These are phyloP conservation scores for Oncopeltus fasciatus DNA, from an alignment of 1,140 invertebrate genomes.

Conservation along the genomic window DNA sequence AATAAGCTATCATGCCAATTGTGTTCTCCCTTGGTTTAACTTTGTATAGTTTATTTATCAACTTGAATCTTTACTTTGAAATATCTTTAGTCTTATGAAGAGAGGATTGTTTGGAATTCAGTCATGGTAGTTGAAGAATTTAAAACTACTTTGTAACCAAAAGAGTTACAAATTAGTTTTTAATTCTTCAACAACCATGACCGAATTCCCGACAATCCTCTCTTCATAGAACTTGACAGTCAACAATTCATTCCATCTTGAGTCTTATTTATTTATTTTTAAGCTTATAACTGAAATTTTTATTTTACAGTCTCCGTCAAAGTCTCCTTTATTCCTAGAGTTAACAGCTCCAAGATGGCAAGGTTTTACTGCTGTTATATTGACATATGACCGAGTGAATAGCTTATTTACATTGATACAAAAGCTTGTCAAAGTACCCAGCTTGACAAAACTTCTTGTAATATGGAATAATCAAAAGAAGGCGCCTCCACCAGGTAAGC, in stretches of 20 bases:
- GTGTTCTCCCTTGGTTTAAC: too few species aligned
- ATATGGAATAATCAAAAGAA: constrained; percentile 90
- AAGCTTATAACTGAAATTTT: too few species aligned
- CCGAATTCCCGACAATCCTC: neutral
- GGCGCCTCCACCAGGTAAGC: constrained; percentile 56
- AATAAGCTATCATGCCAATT: too few species aligned
- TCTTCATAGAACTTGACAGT: neutral
- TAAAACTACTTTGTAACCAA: too few species aligned
- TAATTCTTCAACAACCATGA: too few species aligned
- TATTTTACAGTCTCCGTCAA: constrained; percentile 23
- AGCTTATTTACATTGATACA: constrained; percentile 74
- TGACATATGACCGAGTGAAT: constrained; percentile 81
- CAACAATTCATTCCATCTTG: neutral
- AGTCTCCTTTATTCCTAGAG: constrained; percentile 66
- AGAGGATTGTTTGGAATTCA: too few species aligned
- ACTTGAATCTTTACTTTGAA: too few species aligned
- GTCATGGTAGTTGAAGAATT: too few species aligned
- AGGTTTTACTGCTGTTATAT: constrained; percentile 83
- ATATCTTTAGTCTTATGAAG: too few species aligned
- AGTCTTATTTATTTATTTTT: constrained; percentile 7
- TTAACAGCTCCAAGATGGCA: constrained; percentile 50
- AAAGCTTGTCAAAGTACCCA: constrained; percentile 66
- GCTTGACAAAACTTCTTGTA: constrained; percentile 71
- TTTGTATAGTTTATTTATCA: too few species aligned
- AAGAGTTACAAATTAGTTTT: too few species aligned